These are phyloP conservation scores for Neogale vison DNA, from an alignment of 2,113 vertebrate species.

Conservation along the genomic window DNA sequence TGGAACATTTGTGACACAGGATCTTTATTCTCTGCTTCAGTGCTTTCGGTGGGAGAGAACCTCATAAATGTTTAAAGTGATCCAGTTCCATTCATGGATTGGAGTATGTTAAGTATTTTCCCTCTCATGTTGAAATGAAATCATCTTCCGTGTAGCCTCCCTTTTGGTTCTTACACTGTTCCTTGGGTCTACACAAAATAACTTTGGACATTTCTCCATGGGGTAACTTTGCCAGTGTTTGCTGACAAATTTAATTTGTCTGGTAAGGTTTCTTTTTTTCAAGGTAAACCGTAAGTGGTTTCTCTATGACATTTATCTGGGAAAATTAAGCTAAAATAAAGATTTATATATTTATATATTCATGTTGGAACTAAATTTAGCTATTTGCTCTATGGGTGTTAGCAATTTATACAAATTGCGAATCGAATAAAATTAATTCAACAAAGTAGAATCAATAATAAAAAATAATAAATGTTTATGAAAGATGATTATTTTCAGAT, in stretches of 20 bases:
- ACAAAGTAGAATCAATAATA: neutral
- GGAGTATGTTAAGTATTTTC: conserved; percentile 10
- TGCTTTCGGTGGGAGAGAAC: conserved; percentile 12
- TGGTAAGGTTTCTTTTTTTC: neutral
- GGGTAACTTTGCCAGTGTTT: conserved; percentile 23
- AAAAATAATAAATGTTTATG: conserved; percentile 19
- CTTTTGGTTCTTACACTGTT: neutral
- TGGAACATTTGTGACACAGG: neutral
- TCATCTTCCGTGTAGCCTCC: neutral
- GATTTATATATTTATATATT: neutral
- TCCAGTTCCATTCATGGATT: neutral
- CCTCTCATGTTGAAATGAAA: neutral
- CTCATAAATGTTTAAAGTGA: neutral
- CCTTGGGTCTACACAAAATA: neutral
- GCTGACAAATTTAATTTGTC: conserved; percentile 27
- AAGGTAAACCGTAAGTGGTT: neutral
- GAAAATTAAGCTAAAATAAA: conserved; percentile 32
- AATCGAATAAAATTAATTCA: conserved; percentile 42
- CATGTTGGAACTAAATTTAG: neutral
- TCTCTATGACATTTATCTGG: conserved; percentile 23
- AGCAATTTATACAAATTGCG: conserved; percentile 33
- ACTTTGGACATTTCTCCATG: neutral
- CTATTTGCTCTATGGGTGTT: conserved; percentile 56
- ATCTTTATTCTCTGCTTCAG: neutral
- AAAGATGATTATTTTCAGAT: conserved; percentile 29